A percentile compares a stretch with the other conserved stretches of the same genome.
Evolutionary conservation across 2,797 vertebrate species (phyloP).

Genomic region (Spea hammondii): DNA sequence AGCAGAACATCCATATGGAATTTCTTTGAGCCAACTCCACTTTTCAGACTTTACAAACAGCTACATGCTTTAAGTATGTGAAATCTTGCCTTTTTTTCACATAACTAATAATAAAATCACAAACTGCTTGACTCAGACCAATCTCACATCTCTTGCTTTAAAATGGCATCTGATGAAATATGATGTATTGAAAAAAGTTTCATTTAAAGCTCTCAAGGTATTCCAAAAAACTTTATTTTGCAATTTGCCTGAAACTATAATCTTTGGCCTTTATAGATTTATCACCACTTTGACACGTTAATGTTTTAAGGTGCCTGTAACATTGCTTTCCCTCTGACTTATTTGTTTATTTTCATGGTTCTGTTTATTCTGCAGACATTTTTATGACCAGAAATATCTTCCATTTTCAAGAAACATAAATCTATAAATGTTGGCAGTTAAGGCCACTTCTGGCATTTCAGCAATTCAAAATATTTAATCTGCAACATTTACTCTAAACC

Average conservation of each 20-base stretch:
- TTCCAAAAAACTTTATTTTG: slow-evolving; percentile 5
- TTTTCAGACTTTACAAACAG: slow-evolving; percentile 5
- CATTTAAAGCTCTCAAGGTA: slow-evolving; percentile 12
- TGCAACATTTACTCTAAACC: slow-evolving; percentile 5
- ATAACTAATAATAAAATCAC: slow-evolving; percentile 35
- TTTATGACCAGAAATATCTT: slow-evolving; percentile 17
- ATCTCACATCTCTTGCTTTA: slow-evolving; percentile 17
- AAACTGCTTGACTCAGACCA: slow-evolving; percentile 3
- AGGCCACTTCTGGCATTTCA: slow-evolving; percentile 22
- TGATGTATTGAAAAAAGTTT: slow-evolving; percentile 32
- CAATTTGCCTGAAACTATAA: slow-evolving; percentile 8
- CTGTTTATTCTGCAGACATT: slow-evolving; percentile 18
- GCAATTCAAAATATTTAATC: slow-evolving; percentile 28
- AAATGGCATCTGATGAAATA: slow-evolving; percentile 26
- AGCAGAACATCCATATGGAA: slow-evolving; percentile 24
- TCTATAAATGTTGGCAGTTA: slow-evolving; percentile 24
- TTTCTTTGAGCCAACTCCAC: slow-evolving; percentile 3
- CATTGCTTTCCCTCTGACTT: background rate
- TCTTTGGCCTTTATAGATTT: background rate
- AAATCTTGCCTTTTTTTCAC: slow-evolving; percentile 15
- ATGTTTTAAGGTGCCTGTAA: slow-evolving; percentile 4
- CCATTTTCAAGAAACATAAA: slow-evolving; percentile 22
- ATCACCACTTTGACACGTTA: slow-evolving; percentile 5
- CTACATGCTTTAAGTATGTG: slow-evolving; percentile 32
- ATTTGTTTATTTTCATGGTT: slow-evolving; percentile 24